phyloP scores from a whole-genome alignment of 2,797 vertebrate genomes.

The Thamnophis elegans region DNA sequence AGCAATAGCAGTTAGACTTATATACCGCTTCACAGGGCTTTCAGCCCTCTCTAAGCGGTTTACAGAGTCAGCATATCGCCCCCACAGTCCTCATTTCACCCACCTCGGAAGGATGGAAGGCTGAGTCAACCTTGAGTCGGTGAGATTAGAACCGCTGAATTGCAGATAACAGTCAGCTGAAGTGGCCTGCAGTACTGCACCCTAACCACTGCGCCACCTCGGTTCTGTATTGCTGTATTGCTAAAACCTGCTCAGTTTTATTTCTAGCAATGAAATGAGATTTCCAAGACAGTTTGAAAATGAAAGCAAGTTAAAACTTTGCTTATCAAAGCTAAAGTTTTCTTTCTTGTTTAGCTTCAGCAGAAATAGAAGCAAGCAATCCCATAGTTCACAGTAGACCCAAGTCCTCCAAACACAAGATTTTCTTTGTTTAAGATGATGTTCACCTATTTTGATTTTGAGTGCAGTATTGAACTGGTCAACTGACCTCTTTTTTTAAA shows the following conservation, averaged over 20 bases:
- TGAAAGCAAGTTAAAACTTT: background rate
- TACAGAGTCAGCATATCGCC: too few relatives aligned
- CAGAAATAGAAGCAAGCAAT: background rate
- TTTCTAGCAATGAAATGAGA: constrained; percentile 21
- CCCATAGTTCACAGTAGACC: background rate
- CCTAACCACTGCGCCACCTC: too few relatives aligned
- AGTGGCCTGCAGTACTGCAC: too few relatives aligned
- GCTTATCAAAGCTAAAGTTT: background rate
- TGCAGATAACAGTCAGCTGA: too few relatives aligned
- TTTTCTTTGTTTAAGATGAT: background rate
- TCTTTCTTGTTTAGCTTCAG: background rate
- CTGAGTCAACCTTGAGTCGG: too few relatives aligned
- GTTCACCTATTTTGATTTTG: background rate
- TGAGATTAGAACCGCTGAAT: too few relatives aligned
- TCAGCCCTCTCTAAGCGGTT: too few relatives aligned
- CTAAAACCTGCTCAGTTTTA: constrained; percentile 7
- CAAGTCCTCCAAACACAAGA: background rate
- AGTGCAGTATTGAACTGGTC: background rate
- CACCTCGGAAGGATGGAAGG: too few relatives aligned
- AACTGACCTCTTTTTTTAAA: background rate
- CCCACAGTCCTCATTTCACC: too few relatives aligned
- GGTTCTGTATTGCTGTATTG: background rate
- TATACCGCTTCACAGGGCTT: too few relatives aligned
- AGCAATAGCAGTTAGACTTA: too few relatives aligned
- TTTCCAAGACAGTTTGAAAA: background rate